These are phyloP conservation scores for human (Homo sapiens) DNA, from an alignment of 2,113 vertebrate genomes.

Conservation along the genomic window GRCh38 chr11:16567001-16567500, in stretches of 20 bases:
- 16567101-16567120: background rate
- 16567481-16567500: background rate
- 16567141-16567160: background rate
- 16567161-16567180: background rate
- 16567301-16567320: background rate
- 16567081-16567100: background rate
- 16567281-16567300: background rate
- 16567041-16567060: background rate
- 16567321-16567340: background rate
- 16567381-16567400: background rate
- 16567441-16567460: background rate
- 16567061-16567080: background rate
- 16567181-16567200: background rate
- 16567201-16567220: background rate
- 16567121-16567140: background rate
- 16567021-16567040: background rate
- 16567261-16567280: background rate
- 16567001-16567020: background rate
- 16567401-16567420: background rate
- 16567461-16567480: background rate
- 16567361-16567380: background rate
- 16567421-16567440: background rate
- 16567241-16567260: background rate
- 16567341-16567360: background rate
- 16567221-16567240: background rate